phyloP scores from a whole-genome alignment of 2,113 vertebrate species.

The Nipponia nippon region DNA sequence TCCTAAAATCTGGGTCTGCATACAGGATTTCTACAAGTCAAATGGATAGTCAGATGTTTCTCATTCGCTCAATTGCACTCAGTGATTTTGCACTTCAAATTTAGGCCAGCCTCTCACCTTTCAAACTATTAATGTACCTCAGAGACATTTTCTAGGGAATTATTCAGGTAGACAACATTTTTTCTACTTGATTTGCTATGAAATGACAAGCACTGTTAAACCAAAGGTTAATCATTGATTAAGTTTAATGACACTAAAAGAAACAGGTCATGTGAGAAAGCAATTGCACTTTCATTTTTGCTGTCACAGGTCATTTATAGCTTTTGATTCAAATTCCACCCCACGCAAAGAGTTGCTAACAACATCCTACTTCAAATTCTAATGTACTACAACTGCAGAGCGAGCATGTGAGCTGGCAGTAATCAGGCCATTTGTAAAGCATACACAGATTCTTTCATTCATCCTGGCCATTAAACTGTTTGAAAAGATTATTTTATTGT shows the following conservation, averaged over 20 bases:
- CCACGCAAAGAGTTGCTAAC: conserved; percentile 70
- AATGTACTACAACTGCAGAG: conserved; percentile 60
- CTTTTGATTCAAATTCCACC: conserved; percentile 70
- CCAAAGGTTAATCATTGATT: conserved; percentile 69
- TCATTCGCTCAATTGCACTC: background rate
- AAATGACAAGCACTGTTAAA: conserved; percentile 62
- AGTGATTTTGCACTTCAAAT: conserved; percentile 10
- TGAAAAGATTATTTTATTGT: conserved; percentile 52
- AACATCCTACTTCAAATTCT: conserved; percentile 71
- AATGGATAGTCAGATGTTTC: background rate
- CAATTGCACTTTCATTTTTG: conserved; percentile 63
- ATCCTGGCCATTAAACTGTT: conserved; percentile 23
- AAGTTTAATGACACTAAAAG: conserved; percentile 65
- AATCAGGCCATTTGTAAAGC: conserved; percentile 54
- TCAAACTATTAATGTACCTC: background rate
- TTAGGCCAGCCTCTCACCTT: conserved; percentile 39
- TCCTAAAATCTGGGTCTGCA: background rate
- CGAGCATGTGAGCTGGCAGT: conserved; percentile 51
- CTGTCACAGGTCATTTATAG: conserved; percentile 62
- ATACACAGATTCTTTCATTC: conserved; percentile 52
- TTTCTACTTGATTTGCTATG: conserved; percentile 68
- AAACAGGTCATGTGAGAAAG: conserved; percentile 62
- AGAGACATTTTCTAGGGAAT: conserved; percentile 53
- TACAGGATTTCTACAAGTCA: background rate
- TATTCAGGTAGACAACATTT: conserved; percentile 64